Base-by-base conservation (phyloP, 2,797 vertebrate species). In the Falco novaeseelandiae region DNA sequence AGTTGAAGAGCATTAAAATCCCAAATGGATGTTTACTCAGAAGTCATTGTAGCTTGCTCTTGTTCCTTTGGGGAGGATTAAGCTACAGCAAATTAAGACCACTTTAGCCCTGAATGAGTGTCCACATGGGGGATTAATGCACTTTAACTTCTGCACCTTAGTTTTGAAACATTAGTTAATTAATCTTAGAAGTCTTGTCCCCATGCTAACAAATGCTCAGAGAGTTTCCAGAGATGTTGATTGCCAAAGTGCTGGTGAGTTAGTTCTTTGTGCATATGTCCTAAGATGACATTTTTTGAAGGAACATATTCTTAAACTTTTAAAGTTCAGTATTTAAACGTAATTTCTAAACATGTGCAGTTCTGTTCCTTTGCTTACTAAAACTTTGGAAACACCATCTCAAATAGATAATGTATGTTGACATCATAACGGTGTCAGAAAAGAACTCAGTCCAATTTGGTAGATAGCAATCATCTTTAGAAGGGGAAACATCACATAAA, bases 81-180 rank as follows among this genome's bases (percentile, higher is more conserved):
- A 91, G 21, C 44, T 70, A 16, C 14, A 57, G 67, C 27, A 94
- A 70, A 80, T 94, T 77, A 77, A 85, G 71, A 44, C 30, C 51
- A 63, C 44, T 85, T 92, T 70, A 80, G 71, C 87, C 66, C 44
- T 57, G 38, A 89, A 44, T 89, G 52, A 84, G n/a, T 57, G 89
- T 89, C 89, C 71, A 55, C 66, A 13, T 10, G 25, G 49, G 51
- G 83, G 63, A 89, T 94, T 90, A 87, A 48, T 54, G 44, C 70
- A 72, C 66, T 93, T 95, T 81, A 92, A 76, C 48, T 87, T 74
- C 49, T 0, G 4, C 78, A 70, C 30, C 25, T 87, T 83, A 59
- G 26, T 90, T 95, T 93, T 84, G 74, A 87, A 83, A 14, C 48
- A 61, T 95, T 92, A 72, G 54, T 93, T 84, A 90, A 88, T 91